A percentile compares a stretch with the other conserved stretches of the same genome.
These are phyloP conservation scores for Antechinus stuartii DNA, from an alignment of 2,113 vertebrate species.

Conservation along the genomic window DNA sequence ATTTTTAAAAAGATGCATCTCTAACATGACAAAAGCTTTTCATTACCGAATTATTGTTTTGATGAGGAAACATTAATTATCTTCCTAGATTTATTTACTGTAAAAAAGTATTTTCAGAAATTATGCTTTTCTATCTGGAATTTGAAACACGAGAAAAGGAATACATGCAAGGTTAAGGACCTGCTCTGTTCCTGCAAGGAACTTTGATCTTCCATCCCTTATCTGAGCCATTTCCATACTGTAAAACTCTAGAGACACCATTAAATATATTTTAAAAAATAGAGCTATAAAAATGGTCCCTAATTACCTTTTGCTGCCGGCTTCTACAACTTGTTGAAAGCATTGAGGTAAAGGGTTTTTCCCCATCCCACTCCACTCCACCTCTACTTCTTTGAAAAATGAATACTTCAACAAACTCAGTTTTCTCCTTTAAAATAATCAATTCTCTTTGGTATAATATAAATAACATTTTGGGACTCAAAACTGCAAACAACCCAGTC, in stretches of 20 bases:
- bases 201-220: conserved; percentile 54
- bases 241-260: conserved; percentile 52
- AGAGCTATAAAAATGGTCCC: background rate
- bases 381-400: conserved; percentile 65
- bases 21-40: conserved; percentile 57
- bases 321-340: conserved; percentile 52
- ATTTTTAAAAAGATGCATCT: conserved; percentile 27
- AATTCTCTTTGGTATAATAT: conserved; percentile 68
- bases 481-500: conserved; percentile 79
- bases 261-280: conserved; percentile 54
- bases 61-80: conserved; percentile 57
- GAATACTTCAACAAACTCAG: conserved; percentile 72
- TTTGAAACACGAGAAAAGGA: conserved; percentile 61
- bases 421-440: conserved; percentile 77
- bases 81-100: conserved; percentile 55
- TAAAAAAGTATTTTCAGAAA: conserved; percentile 59
- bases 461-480: conserved; percentile 76
- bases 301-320: conserved; percentile 26
- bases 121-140: conserved; percentile 62
- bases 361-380: background rate
- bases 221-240: conserved; percentile 54
- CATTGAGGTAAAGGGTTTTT: conserved; percentile 26
- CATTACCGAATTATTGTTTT: conserved; percentile 45
- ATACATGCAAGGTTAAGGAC: conserved; percentile 67
- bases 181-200: conserved; percentile 56